Base-by-base conservation (phyloP, 2,113 vertebrate genomes). In the Alaudala cheleensis region DNA sequence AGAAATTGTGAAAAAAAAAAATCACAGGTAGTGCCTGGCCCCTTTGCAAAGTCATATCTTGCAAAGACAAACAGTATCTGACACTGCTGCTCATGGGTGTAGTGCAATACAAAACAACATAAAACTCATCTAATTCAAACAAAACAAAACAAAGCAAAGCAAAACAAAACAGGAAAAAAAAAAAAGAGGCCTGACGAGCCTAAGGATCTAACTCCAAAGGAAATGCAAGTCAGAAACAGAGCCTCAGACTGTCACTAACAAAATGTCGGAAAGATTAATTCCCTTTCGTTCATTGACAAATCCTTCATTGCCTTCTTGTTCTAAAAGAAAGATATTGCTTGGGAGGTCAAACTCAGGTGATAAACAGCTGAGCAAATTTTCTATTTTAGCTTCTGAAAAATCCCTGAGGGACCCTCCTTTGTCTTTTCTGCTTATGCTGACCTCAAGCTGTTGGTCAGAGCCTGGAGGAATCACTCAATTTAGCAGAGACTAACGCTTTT, bases 291-390 rank as follows among this genome's bases (percentile, higher is more conserved):
- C 84, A 81, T 51, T 94, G 79, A 57, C 76, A 93, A 87, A 94
- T 93, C 78, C 34, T 90, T 94, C 82, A 64, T 14, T 94, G 78
- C 37, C 84, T 67, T 51, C 47, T 65, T 77, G 49, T 62, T 83
- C 65, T 66, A 28, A 64, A 92, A 74, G 61, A 79, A 51, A 37
- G 5, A 62, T 65, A 71, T 56, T 92, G 37, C 54, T 77, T 66
- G 58, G 39, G 69, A 92, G 80, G 95, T 95, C 96, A 97, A 95
- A 91, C n/a, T 58, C 90, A 92, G 93, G 96, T 95, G 91, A 95
- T 81, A 96, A 96, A 95, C 79, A 92, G 85, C 67, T 85, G 81
- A 95, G 80, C 56, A 94, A 81, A 95, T 94, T 90, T 95, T 90
- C 78, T 94, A 40, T 81, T 94, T 95, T 84, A 94, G 87, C 77